Evolutionary conservation across 2,797 vertebrate species (phyloP).

Genomic region (Lophius americanus): DNA sequence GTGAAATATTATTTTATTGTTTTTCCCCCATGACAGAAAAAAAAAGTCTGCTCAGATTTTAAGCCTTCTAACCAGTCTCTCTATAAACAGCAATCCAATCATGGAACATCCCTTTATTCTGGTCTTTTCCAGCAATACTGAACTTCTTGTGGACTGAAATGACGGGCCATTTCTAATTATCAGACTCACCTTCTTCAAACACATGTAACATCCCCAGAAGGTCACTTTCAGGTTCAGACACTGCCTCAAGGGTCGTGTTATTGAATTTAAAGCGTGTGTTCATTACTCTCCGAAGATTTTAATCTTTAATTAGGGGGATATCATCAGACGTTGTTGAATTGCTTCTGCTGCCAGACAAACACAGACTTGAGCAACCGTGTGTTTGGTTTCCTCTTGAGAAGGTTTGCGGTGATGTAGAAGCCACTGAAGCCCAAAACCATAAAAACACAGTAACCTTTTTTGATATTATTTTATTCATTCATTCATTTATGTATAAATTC

Average conservation of each 20-base stretch:
- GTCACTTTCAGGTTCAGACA: constrained; percentile 12
- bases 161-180: constrained; percentile 4
- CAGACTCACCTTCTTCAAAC: constrained; percentile 20
- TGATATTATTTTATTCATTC: not conserved
- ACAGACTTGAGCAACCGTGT: constrained; percentile 20
- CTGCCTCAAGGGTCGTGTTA: constrained; percentile 10
- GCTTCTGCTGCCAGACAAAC: constrained; percentile 27
- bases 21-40: not conserved
- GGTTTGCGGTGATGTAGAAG: constrained; percentile 1
- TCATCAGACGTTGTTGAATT: constrained; percentile 30
- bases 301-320: constrained; percentile 37
- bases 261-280: constrained; percentile 11
- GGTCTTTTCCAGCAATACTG: not conserved
- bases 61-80: not conserved
- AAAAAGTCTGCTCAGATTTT: not conserved
- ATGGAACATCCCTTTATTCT: not conserved
- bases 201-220: constrained; percentile 8
- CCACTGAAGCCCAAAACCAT: not conserved
- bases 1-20: not conserved
- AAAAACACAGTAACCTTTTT: not conserved
- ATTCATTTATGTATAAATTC: not conserved
- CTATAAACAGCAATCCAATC: not conserved
- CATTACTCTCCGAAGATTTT: not conserved
- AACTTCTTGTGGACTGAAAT: constrained; percentile 1
- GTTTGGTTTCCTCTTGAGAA: constrained; percentile 19